phyloP scores from a whole-genome alignment of 2,888 invertebrate genomes.

The Amphimallon solstitiale region DNA sequence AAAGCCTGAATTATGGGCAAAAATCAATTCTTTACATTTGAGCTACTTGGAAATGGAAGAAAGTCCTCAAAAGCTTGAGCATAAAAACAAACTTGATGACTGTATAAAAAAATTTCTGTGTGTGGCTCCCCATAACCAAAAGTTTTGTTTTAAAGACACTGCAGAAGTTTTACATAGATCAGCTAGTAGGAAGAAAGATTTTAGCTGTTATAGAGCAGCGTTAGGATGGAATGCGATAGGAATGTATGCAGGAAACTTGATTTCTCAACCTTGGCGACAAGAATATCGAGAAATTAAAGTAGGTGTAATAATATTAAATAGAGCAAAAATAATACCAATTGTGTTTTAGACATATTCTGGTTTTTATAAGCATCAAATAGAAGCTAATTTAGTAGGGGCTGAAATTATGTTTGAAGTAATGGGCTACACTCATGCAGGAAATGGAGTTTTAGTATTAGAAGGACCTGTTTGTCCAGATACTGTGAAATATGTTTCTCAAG shows the following conservation, averaged over 20 bases:
- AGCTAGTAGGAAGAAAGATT: slow-evolving; percentile 74
- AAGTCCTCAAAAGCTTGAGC: slow-evolving; percentile 79
- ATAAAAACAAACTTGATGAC: slow-evolving; percentile 81
- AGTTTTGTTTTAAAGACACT: slow-evolving; percentile 81
- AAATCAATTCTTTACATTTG: slow-evolving; percentile 81
- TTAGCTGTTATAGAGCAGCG: slow-evolving; percentile 83
- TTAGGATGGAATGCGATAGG: slow-evolving; percentile 87
- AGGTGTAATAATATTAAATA: slow-evolving; percentile 30
- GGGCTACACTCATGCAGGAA: slow-evolving; percentile 77
- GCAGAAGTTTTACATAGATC: slow-evolving; percentile 80
- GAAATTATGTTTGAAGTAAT: slow-evolving; percentile 82
- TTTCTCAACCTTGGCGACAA: slow-evolving; percentile 89
- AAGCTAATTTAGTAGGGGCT: slow-evolving; percentile 80
- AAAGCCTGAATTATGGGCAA: slow-evolving; percentile 71
- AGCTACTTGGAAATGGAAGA: slow-evolving; percentile 84
- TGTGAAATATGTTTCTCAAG: slow-evolving; percentile 81
- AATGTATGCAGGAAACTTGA: slow-evolving; percentile 84
- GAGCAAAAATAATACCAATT: slow-evolving; percentile 3
- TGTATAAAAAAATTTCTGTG: slow-evolving; percentile 82
- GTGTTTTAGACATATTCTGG: slow-evolving; percentile 81
- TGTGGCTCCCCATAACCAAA: slow-evolving; percentile 80
- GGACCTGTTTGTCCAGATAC: slow-evolving; percentile 85
- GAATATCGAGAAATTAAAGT: slow-evolving; percentile 87
- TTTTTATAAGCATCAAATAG: slow-evolving; percentile 88
- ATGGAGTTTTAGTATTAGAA: slow-evolving; percentile 71